Percentiles rank a stretch among this genome's conserved stretches.
These are phyloP conservation scores for Lepus oiostolus DNA, from an alignment of 2,797 vertebrate genomes.

Conservation along the genomic window DNA sequence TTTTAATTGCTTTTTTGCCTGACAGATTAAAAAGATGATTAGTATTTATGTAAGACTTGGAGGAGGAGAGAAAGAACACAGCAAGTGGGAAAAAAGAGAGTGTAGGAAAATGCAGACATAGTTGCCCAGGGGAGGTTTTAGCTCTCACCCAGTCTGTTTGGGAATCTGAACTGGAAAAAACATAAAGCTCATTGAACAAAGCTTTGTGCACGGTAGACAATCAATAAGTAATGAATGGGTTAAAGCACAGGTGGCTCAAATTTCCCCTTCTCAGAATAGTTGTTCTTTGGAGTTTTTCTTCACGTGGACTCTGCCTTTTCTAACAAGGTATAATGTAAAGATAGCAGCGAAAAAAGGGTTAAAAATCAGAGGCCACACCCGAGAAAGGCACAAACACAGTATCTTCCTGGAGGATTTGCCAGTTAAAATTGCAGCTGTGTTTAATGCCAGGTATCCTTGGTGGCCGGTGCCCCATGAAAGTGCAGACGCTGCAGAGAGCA, in stretches of 20 bases:
- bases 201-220: neutral
- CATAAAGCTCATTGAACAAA: neutral
- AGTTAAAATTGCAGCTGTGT: conserved; percentile 62
- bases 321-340: conserved; percentile 16
- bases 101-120: neutral
- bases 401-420: conserved; percentile 77
- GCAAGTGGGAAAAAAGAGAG: neutral
- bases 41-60: neutral
- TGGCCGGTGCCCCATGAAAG: conserved; percentile 55
- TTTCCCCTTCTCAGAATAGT: neutral
- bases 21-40: neutral
- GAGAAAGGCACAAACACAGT: conserved; percentile 61
- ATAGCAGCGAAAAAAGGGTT: conserved; percentile 11
- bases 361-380: conserved; percentile 22
- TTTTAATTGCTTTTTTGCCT: neutral
- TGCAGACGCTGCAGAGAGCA: neutral
- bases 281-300: conserved; percentile 17
- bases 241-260: neutral
- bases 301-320: neutral
- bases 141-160: neutral
- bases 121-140: neutral
- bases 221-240: neutral
- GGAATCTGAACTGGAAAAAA: neutral
- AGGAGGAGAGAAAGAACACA: neutral
- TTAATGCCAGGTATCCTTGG: conserved; percentile 78